Evolutionary conservation across 2,113 vertebrate genomes (phyloP).

Genomic region (Octodon degus): DNA sequence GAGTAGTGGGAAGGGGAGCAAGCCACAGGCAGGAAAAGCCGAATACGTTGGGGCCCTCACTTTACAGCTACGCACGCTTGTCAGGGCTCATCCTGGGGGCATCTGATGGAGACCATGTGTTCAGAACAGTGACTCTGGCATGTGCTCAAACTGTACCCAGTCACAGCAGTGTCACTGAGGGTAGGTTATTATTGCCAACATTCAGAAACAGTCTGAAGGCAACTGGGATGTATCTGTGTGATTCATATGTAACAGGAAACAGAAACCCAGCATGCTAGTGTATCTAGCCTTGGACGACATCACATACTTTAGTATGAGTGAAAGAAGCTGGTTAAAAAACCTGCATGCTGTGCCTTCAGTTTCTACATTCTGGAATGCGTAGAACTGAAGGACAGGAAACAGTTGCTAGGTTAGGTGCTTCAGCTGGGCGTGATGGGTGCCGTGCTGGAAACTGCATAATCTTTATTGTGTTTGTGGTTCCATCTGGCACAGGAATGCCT

Average conservation of each 20-base stretch:
- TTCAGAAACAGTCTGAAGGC: neutral
- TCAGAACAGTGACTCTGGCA: no score
- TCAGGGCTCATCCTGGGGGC: neutral
- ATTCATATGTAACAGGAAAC: neutral
- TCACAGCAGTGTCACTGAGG: neutral
- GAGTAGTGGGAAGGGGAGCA: neutral
- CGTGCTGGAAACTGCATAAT: neutral
- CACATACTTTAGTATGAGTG: neutral
- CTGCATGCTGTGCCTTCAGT: neutral
- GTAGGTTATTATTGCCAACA: neutral
- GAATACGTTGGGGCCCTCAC: no score
- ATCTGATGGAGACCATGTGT: neutral
- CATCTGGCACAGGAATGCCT: slow-evolving; percentile 33
- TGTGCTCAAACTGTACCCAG: neutral
- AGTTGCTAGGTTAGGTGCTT: neutral
- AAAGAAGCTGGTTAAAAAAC: neutral
- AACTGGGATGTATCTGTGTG: neutral
- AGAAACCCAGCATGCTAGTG: neutral
- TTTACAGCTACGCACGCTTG: neutral
- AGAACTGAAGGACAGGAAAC: neutral
- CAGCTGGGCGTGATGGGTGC: neutral
- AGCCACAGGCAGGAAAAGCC: neutral
- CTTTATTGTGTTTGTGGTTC: neutral
- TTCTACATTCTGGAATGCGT: neutral
- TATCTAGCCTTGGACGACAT: neutral